phyloP scores from a whole-genome alignment of 2,888 invertebrate species.

The Nephrotoma flavescens region DNA sequence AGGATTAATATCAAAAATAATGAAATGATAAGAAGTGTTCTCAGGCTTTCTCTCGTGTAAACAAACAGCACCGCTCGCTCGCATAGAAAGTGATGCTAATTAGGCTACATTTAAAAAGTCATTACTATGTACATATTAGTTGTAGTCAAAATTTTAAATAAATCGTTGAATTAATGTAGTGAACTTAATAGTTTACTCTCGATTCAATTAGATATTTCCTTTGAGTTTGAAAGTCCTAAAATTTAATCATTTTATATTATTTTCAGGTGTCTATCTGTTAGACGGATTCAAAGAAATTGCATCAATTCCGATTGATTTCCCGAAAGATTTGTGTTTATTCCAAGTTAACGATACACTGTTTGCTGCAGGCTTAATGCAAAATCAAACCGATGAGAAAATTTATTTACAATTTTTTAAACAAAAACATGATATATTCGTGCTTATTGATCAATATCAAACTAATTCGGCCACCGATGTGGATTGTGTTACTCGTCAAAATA shows the following conservation, averaged over 20 bases:
- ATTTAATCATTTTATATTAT: constrained; percentile 61
- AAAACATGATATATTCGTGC: background rate
- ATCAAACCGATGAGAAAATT: constrained; percentile 10
- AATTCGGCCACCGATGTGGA: constrained; percentile 18
- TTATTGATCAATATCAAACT: background rate
- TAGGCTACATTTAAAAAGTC: too few species aligned
- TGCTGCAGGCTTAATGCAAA: constrained; percentile 21
- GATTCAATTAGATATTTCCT: too few species aligned
- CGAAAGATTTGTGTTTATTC: constrained; percentile 34
- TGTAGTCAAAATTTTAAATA: background rate
- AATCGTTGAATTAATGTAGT: background rate
- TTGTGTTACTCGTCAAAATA: constrained; percentile 20
- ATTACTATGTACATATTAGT: too few species aligned
- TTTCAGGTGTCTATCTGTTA: constrained; percentile 28
- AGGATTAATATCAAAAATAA: too few species aligned
- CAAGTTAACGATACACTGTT: constrained; percentile 26
- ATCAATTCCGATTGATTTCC: constrained; percentile 28
- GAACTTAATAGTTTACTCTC: too few species aligned
- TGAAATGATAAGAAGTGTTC: too few species aligned
- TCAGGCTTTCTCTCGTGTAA: too few species aligned
- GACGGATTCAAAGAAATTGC: constrained; percentile 28
- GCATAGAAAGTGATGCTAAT: too few species aligned
- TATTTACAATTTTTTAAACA: constrained; percentile 6
- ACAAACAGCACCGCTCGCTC: too few species aligned
- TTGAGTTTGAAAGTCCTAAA: too few species aligned